Percentiles rank a stretch among this genome's conserved stretches.
These are phyloP conservation scores for Sesamia nonagrioides DNA, from an alignment of 1,140 invertebrate genomes.

Conservation along the genomic window DNA sequence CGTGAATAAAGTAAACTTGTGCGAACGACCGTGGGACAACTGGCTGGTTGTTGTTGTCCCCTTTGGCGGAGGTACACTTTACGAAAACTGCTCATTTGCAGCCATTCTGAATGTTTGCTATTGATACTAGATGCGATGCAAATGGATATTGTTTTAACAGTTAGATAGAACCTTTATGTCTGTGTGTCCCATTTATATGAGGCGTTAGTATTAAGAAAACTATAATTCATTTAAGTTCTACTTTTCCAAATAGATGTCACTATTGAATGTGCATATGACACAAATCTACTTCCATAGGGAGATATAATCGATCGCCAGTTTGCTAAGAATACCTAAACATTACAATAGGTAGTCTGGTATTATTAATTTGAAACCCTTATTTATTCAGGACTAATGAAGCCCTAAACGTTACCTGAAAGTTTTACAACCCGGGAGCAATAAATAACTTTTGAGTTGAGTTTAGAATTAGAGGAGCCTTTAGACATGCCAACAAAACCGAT, in stretches of 20 bases:
- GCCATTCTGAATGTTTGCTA: constrained; percentile 20
- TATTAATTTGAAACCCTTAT: constrained; percentile 37
- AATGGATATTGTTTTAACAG: background rate
- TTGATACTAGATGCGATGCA: background rate
- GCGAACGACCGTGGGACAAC: background rate
- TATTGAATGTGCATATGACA: no score
- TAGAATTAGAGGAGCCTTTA: constrained; percentile 53
- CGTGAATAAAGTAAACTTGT: constrained; percentile 17
- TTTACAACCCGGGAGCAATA: constrained; percentile 59
- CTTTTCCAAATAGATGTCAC: no score
- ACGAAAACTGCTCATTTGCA: constrained; percentile 15
- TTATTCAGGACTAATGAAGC: constrained; percentile 61
- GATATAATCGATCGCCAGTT: background rate
- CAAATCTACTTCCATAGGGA: background rate
- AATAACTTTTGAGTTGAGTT: constrained; percentile 65
- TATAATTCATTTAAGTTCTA: background rate
- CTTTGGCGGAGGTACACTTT: background rate
- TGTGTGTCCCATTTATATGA: background rate
- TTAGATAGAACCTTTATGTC: background rate
- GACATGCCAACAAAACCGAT: constrained; percentile 35
- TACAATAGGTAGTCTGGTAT: background rate
- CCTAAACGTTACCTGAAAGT: constrained; percentile 60
- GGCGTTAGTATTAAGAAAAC: background rate
- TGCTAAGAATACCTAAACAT: constrained; percentile 32
- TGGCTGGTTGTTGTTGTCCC: constrained; percentile 9